Evolutionary conservation across 1,140 invertebrate species (phyloP), one percentile per base, ranked within the genome.

Genomic region (Drosophila neocordata): DNA sequence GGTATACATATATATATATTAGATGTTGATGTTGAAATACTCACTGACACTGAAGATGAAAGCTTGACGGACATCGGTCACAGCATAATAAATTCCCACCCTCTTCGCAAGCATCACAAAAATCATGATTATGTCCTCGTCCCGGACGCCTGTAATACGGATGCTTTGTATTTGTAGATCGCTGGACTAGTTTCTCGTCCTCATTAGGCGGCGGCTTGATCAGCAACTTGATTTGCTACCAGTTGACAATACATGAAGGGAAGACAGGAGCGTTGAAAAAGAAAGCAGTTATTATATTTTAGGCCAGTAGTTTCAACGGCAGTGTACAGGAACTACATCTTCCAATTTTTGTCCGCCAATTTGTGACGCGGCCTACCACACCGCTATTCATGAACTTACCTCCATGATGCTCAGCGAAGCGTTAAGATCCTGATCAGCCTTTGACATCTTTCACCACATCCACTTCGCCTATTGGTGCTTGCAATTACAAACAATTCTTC

Each of bases 61-160:
- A 99, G 35, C 97, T 97, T 35, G 97, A 96, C 35, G 97, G 97
- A 91, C 98, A 99, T 72, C 95, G 95, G 91, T 99, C 98, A 92
- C 98, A 99, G 90, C 97, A 99, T 57, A 99, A 95, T n/a, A 99
- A 92, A 92, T 98, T 97, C 31, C 98, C 98, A 38, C 97, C 97
- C 93, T 98, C 97, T 73, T 96, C 94, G 91, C 97, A 98, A 51
- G 96, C 96, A 92, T 98, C 97, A 92, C 98, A 99, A 69, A 95
- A 95, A 91, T 98, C 97, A 91, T 96, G 96, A 92, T 98, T 99
- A 76, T 98, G 96, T n/a, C 97, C 95, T 89, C 96, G 95, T 5
- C 97, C 97, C 76, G 96, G 96, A 69, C 96, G 93, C 84, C 96
- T 95, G 77, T 96, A 97, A 83, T 97, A 97, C 4, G 95, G 95